Conservation (phyloP, 1,140 invertebrate species). For the Drosophila murphyi region DNA sequence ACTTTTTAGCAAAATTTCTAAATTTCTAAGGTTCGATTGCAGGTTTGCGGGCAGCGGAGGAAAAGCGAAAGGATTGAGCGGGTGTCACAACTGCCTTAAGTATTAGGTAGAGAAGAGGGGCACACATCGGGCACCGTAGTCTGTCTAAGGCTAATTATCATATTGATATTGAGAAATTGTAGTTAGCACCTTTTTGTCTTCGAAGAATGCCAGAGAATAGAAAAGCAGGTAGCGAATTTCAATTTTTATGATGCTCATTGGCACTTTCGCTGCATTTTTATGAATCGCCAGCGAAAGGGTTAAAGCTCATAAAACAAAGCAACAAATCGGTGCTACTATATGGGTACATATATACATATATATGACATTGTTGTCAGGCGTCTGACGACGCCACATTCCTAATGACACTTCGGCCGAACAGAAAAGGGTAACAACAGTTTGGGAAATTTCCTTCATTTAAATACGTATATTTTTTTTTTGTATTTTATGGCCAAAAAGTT, state of each 20-base stretch:
- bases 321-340: slow-evolving; percentile 16
- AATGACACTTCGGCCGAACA: slow-evolving; percentile 61
- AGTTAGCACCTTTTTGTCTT: slow-evolving; percentile 82
- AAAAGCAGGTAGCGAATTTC: slow-evolving; percentile 12
- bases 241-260: slow-evolving; percentile 59
- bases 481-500: slow-evolving; percentile 71
- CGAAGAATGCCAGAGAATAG: slow-evolving; percentile 65
- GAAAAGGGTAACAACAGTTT: slow-evolving; percentile 67
- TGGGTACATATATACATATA: background rate
- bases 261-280: slow-evolving; percentile 69
- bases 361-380: slow-evolving; percentile 43
- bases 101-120: background rate
- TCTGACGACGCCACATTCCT: slow-evolving; percentile 70
- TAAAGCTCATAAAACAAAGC: slow-evolving; percentile 35
- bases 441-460: slow-evolving; percentile 79
- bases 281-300: slow-evolving; percentile 62
- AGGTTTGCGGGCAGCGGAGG: slow-evolving; percentile 15
- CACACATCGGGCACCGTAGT: slow-evolving; percentile 1
- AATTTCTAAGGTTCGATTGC: slow-evolving; percentile 17
- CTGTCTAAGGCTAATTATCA: slow-evolving; percentile 51
- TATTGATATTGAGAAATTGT: slow-evolving; percentile 48
- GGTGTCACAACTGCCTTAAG: slow-evolving; percentile 25
- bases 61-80: slow-evolving; percentile 51
- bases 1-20: slow-evolving; percentile 70
- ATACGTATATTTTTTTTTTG: slow-evolving; percentile 28